Base-by-base conservation (phyloP, 1,140 invertebrate genomes). In the Popillia japonica region DNA sequence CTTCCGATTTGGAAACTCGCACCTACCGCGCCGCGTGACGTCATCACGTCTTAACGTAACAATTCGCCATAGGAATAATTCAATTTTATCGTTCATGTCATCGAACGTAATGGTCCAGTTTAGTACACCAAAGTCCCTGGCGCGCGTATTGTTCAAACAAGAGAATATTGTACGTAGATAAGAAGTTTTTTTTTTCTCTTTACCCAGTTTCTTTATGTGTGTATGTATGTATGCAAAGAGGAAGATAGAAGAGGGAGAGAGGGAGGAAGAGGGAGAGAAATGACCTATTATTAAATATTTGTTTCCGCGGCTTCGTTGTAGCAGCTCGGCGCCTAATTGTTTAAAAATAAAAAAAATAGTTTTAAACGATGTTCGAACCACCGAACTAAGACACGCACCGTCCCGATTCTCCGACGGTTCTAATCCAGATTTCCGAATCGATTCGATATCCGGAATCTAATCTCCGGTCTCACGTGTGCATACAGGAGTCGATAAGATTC, bases 261-360 rank as follows among this genome's bases (percentile, higher is more conserved):
- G n/a, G n/a, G n/a, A n/a, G n/a, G 17, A 64, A 64, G 22, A 4
- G 20, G 22, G 61, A 22, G 17, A n/a, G 61, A 64, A 64, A 64
- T 27, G 61, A 64, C 61, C 61, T 64, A 64, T 64, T 64, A 64
- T 64, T 64, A 64, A 64, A 64, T 64, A 64, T 64, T 64, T 64
- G 61, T 27, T 64, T 64, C 61, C 61, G 17, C 44, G 11, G 11
- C 44, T 59, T 20, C 55, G 17, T 27, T 22, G 11, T 64, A 64
- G 22, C 61, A 20, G 17, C 61, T 22, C 61, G 3, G 6, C 11
- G 44, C 44, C 11, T n/a, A n/a, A 48, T 23, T 64, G 10, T 64
- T 11, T 64, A 64, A 22, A 64, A 23, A 64, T 20, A 17, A 64
- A 17, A 48, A 48, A 11, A 48, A 48, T 48, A 10, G 17, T 14